Evolutionary conservation across 2,888 invertebrate species (phyloP).

Genomic region (Eristalis pertinax): DNA sequence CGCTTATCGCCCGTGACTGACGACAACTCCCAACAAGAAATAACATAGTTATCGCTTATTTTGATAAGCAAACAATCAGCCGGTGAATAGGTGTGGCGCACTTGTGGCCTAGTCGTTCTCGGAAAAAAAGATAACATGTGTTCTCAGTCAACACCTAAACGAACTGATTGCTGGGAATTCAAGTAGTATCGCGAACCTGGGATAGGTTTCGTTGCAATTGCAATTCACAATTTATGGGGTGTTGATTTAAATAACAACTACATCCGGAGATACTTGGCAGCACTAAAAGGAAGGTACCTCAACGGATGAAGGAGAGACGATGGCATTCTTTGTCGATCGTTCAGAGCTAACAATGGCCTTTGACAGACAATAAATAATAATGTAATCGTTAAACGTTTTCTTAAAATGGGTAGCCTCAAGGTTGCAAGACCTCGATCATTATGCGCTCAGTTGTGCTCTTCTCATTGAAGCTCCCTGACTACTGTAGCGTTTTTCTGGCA

Average conservation of each 20-base stretch:
- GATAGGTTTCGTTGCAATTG: background rate
- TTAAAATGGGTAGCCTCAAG: too few relatives aligned
- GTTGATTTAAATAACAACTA: background rate
- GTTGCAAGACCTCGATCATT: too few relatives aligned
- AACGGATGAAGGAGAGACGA: too few relatives aligned
- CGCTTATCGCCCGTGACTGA: constrained; percentile 9
- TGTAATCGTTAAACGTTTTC: too few relatives aligned
- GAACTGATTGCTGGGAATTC: constrained; percentile 5
- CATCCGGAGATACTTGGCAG: too few relatives aligned
- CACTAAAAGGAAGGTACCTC: too few relatives aligned
- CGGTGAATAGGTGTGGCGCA: constrained; percentile 34
- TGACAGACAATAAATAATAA: too few relatives aligned
- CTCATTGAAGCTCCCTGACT: too few relatives aligned
- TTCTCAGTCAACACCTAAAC: constrained; percentile 20
- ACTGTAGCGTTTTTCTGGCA: too few relatives aligned
- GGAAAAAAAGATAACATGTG: constrained; percentile 33
- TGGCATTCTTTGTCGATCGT: too few relatives aligned
- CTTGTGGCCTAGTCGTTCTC: constrained; percentile 28
- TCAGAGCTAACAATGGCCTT: too few relatives aligned
- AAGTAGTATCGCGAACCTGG: background rate
- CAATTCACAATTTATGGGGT: background rate
- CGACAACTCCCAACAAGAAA: constrained; percentile 1
- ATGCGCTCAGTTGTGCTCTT: too few relatives aligned
- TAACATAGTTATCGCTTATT: constrained; percentile 22
- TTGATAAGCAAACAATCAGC: constrained; percentile 18